Conservation (phyloP, 2,888 invertebrate species). For the Leptinotarsa haldemani region DNA sequence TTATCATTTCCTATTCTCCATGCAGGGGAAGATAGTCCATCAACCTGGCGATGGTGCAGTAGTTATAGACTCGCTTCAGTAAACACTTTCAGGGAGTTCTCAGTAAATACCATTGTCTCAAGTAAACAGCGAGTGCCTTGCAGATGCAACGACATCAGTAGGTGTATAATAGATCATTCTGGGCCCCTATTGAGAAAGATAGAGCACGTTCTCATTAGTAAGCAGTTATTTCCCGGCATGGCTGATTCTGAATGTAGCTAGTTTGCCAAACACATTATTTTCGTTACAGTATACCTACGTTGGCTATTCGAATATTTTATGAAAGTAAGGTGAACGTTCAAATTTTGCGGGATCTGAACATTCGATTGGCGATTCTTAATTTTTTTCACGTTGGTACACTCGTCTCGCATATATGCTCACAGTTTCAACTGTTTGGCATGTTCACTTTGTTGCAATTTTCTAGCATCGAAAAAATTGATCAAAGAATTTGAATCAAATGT, state of each 20-base stretch:
- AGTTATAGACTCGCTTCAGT: conserved; percentile 33
- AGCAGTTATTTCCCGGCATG: background rate
- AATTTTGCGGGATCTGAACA: too few species aligned
- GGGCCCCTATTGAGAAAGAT: background rate
- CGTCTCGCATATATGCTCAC: too few species aligned
- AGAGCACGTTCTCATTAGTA: conserved; percentile 7
- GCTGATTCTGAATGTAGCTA: background rate
- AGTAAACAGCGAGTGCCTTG: conserved; percentile 20
- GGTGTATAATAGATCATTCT: conserved; percentile 10
- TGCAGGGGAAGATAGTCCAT: background rate
- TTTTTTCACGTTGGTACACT: too few species aligned
- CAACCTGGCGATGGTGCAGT: conserved; percentile 25
- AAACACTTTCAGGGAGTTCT: conserved; percentile 26
- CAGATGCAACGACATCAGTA: background rate
- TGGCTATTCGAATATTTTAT: background rate
- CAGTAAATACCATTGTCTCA: conserved; percentile 26
- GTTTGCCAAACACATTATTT: background rate
- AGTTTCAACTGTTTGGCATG: too few species aligned
- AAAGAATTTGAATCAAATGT: too few species aligned
- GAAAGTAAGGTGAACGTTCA: too few species aligned
- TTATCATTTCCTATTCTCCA: background rate
- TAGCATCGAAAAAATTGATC: too few species aligned
- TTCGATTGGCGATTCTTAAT: too few species aligned
- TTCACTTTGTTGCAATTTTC: too few species aligned
- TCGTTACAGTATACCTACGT: background rate